phyloP scores from a whole-genome alignment of 2,113 vertebrate species.

The Equus przewalskii region DNA sequence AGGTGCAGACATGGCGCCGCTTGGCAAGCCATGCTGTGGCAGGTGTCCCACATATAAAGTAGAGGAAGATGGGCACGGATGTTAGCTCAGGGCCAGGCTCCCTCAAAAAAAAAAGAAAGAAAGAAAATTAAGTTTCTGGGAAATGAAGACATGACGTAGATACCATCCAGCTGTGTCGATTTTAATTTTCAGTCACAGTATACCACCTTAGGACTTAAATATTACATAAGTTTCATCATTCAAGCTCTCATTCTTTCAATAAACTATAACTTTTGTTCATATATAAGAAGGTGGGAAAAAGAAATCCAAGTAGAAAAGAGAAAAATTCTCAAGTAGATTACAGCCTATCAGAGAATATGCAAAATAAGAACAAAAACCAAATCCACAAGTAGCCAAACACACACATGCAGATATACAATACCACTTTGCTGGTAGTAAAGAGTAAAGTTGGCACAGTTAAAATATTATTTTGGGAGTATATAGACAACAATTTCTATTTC shows the following conservation, averaged over 20 bases:
- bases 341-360: neutral
- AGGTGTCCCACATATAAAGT: too few species aligned
- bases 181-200: neutral
- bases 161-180: neutral
- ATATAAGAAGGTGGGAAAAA: conserved; percentile 9
- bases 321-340: conserved; percentile 48
- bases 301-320: neutral
- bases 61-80: too few species aligned
- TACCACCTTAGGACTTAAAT: conserved; percentile 29
- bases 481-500: conserved; percentile 65
- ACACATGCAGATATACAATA: neutral
- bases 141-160: neutral
- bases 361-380: conserved; percentile 61
- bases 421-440: conserved; percentile 21
- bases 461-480: conserved; percentile 14
- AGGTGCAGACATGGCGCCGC: too few species aligned
- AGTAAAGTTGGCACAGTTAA: neutral
- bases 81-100: too few species aligned
- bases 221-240: conserved; percentile 28
- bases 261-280: conserved; percentile 47
- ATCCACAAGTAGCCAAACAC: neutral
- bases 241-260: conserved; percentile 50
- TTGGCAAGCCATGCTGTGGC: too few species aligned
- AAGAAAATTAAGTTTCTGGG: conserved; percentile 30
- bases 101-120: neutral